A percentile compares a stretch with the other conserved stretches of the same genome.
Evolutionary conservation across 2,113 vertebrate genomes (phyloP).

Genomic region (Misgurnus anguillicaudatus): DNA sequence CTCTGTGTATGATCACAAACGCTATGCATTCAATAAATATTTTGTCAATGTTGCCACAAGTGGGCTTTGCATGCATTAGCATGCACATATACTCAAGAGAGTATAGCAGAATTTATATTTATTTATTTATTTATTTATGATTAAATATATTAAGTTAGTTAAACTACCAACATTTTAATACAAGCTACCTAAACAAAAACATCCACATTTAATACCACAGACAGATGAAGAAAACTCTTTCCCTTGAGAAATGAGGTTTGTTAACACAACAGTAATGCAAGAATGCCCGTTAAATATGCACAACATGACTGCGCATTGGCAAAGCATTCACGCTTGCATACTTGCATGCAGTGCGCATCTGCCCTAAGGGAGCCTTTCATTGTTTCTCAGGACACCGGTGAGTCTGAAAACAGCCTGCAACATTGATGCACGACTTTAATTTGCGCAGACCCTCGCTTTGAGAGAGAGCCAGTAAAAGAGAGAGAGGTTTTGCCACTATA

Average conservation of each 20-base stretch:
- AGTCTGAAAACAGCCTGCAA: constrained; percentile 5
- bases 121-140: too few relatives aligned
- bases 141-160: not conserved
- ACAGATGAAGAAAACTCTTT: not conserved
- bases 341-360: not conserved
- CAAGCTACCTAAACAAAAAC: not conserved
- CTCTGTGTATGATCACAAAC: too few relatives aligned
- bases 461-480: constrained; percentile 25
- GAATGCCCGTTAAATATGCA: not conserved
- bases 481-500: constrained; percentile 42
- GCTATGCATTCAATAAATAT: too few relatives aligned
- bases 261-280: not conserved
- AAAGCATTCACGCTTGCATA: not conserved
- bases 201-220: not conserved
- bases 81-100: too few relatives aligned
- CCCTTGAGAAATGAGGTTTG: not conserved
- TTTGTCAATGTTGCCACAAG: too few relatives aligned
- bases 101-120: too few relatives aligned
- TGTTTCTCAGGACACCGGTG: constrained; percentile 23
- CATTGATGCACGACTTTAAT: constrained; percentile 72
- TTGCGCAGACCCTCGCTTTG: constrained; percentile 32
- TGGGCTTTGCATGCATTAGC: too few relatives aligned
- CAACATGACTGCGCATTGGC: not conserved
- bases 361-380: constrained; percentile 3
- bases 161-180: not conserved